Evolutionary conservation across 2,113 vertebrate genomes (phyloP), one percentile per base, ranked within the genome.

Genomic region (Glareola pratincola): DNA sequence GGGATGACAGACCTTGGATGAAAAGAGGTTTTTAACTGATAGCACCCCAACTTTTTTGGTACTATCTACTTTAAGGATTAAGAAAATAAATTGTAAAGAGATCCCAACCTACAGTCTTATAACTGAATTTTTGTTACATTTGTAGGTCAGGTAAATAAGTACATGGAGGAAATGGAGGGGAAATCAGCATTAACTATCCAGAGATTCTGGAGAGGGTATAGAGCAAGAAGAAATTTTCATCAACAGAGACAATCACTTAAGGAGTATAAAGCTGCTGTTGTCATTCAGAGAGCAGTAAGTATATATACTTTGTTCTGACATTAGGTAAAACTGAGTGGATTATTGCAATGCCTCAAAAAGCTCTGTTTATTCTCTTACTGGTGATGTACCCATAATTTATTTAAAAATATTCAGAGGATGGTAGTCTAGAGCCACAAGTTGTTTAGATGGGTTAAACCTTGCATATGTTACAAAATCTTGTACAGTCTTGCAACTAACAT

Each of bases 201-300:
- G 98, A 99, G 98, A 92, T 97, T 98, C 47, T 99, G 99, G 99
- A 97, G 98, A 98, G 99, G 99, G 32, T 98, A 98, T 97, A 98
- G 96, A 93, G 98, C 98, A 88, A 98, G 99, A 96, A 98, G 88
- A 50, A 95, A 50, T 66, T 99, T 99, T 97, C 88, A 92, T 82
- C 98, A 97, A 32, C 98, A 98, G 84, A 98, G 92, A 82, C 97
- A 97, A 37, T 94, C 95, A 51, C 98, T 99, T 79, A 97, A 59
- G 50, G 98, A 98, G 82, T 97, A 98, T 95, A 99, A 98, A 83
- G 99, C 99, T 15, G 99, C 99, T 63, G 95, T 98, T 69, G 94
- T 93, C 43, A 98, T 99, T 95, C 99, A 99, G 97, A 99, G 98
- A 98, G 98, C 98, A 76, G 99, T 99, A 96, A 97, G 97, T 98